Conservation (phyloP, 2,797 vertebrate genomes). For the Pangasius sanitwongsei region DNA sequence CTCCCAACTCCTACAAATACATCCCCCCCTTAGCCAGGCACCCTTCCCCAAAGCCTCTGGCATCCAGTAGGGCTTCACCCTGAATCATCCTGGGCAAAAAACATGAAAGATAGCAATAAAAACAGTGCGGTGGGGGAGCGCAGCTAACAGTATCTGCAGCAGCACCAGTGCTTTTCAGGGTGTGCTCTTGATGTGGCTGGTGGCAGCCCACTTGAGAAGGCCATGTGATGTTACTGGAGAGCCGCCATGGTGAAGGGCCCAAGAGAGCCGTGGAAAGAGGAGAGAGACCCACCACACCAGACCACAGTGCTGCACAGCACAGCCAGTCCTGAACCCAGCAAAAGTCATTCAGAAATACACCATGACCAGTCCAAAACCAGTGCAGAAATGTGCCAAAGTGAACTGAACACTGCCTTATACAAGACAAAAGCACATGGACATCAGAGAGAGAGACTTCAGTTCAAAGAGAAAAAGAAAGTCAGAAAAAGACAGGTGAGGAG, state of each 20-base stretch:
- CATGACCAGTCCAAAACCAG: slow-evolving; percentile 46
- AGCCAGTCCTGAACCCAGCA: slow-evolving; percentile 72
- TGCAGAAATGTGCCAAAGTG: slow-evolving; percentile 16
- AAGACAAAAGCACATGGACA: background rate
- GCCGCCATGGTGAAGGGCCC: slow-evolving; percentile 66
- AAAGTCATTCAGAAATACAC: slow-evolving; percentile 48
- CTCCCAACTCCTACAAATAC: slow-evolving; percentile 50
- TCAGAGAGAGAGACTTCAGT: background rate
- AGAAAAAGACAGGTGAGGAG: background rate
- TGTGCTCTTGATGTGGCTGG: slow-evolving; percentile 75
- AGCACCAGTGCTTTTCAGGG: slow-evolving; percentile 41
- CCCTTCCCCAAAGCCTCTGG: slow-evolving; percentile 45
- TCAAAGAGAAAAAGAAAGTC: background rate
- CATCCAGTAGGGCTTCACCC: slow-evolving; percentile 50
- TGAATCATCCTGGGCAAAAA: slow-evolving; percentile 49
- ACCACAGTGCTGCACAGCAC: slow-evolving; percentile 28
- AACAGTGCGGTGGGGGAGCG: slow-evolving; percentile 66
- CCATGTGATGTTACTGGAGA: slow-evolving; percentile 73
- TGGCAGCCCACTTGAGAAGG: slow-evolving; percentile 75
- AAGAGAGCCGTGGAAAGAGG: slow-evolving; percentile 48
- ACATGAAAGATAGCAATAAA: slow-evolving; percentile 69
- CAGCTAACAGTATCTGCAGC: slow-evolving; percentile 69
- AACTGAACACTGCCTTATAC: slow-evolving; percentile 14
- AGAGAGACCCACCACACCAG: slow-evolving; percentile 39
- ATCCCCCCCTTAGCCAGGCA: slow-evolving; percentile 36